Evolutionary conservation across 2,888 invertebrate species (phyloP).

Genomic region (Piscicola geometra): DNA sequence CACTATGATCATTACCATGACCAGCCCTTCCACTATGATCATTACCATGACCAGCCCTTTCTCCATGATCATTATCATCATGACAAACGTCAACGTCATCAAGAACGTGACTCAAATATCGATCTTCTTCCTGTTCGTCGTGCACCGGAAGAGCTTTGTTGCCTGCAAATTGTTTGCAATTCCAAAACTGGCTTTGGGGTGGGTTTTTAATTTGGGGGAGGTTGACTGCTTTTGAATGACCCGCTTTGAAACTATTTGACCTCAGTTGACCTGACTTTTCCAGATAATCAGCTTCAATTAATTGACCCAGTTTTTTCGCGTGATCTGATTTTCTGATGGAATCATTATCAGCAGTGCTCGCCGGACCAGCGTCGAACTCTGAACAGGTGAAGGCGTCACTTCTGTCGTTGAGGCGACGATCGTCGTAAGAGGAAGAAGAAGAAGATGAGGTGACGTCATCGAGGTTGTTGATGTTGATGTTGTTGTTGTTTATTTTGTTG

Average conservation of each 20-base stretch:
- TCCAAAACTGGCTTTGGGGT: no score
- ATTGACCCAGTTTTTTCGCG: neutral
- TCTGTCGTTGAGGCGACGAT: conserved; percentile 69
- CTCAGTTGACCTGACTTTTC: no score
- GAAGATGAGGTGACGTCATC: conserved; percentile 46
- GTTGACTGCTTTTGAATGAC: no score
- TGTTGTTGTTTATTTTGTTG: conserved; percentile 12
- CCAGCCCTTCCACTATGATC: no score
- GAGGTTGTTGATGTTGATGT: conserved; percentile 38
- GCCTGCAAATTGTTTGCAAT: neutral
- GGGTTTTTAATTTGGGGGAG: no score
- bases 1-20: no score
- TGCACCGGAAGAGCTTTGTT: neutral
- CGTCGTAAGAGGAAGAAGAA: conserved; percentile 54
- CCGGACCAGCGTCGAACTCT: conserved; percentile 89
- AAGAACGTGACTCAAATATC: neutral
- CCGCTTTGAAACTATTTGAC: conserved; percentile 72
- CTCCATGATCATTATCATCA: no score
- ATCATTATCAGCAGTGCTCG: neutral
- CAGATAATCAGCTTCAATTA: neutral
- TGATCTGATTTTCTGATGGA: neutral
- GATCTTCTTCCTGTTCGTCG: conserved; percentile 16
- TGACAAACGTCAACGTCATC: neutral
- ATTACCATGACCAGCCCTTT: no score
- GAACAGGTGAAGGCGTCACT: conserved; percentile 95